Percentiles rank a stretch among this genome's conserved stretches.
These are phyloP conservation scores for Poecilia latipinna DNA, from an alignment of 2,113 vertebrate genomes.

Conservation along the genomic window DNA sequence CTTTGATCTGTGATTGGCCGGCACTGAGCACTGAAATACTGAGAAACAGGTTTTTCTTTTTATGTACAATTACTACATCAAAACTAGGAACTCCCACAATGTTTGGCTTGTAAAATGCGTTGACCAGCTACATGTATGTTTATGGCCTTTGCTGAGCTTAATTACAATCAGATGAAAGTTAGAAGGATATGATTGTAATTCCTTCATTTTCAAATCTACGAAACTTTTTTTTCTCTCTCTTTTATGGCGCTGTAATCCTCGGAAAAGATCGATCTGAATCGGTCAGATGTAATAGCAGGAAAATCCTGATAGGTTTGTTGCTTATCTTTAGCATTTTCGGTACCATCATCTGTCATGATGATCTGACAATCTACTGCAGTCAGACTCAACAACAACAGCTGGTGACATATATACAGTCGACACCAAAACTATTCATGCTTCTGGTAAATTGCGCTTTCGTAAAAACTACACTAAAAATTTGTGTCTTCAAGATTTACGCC, in stretches of 20 bases:
- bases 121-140: background rate
- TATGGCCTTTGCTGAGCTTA: background rate
- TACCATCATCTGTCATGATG: no score
- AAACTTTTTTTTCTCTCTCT: background rate
- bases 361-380: no score
- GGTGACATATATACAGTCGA: background rate
- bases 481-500: no score
- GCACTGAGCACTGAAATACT: no score
- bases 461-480: background rate
- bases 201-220: background rate
- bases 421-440: background rate
- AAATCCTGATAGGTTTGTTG: background rate
- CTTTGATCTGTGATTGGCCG: background rate
- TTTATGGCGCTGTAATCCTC: background rate
- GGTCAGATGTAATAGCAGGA: background rate
- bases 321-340: background rate
- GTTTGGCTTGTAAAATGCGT: background rate
- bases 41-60: no score
- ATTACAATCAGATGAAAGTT: background rate
- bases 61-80: background rate
- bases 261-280: background rate
- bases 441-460: background rate
- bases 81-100: background rate
- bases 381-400: no score
- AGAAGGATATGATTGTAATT: background rate